Conservation (phyloP, 2,113 vertebrate genomes). For the Hydropotes inermis region DNA sequence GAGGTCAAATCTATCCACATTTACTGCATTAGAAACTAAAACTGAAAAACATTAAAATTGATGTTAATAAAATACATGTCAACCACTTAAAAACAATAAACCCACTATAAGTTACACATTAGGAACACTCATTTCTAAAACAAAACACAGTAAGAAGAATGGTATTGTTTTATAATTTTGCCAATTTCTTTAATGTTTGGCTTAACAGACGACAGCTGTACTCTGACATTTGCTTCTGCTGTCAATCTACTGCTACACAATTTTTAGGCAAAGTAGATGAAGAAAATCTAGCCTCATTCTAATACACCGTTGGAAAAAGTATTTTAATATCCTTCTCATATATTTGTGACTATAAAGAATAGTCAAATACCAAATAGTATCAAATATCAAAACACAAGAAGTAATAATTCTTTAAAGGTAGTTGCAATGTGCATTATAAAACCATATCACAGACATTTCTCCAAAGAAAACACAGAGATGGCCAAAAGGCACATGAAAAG, state of each 20-base stretch:
- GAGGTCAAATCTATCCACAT: not conserved
- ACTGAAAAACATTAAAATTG: not conserved
- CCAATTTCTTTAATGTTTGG: not conserved
- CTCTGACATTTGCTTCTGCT: not conserved
- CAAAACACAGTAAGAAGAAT: not conserved
- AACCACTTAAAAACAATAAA: not conserved
- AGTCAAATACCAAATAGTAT: too few relatives aligned
- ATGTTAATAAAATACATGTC: not conserved
- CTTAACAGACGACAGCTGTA: not conserved
- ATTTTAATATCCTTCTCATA: not conserved
- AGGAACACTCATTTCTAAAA: not conserved
- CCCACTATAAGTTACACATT: not conserved
- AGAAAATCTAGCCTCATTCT: not conserved
- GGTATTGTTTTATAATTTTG: not conserved
- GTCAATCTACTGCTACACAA: not conserved
- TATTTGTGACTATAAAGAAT: not conserved
- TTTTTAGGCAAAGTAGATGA: not conserved
- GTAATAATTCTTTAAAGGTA: not conserved
- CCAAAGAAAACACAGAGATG: not conserved
- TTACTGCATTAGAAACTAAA: not conserved
- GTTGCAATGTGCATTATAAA: not conserved
- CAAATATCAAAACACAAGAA: not conserved
- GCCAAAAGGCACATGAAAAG: not conserved
- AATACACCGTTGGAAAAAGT: not conserved
- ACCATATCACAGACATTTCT: not conserved